Evolutionary conservation across 2,888 invertebrate species (phyloP).

Genomic region (Stictocephala bisonia): DNA sequence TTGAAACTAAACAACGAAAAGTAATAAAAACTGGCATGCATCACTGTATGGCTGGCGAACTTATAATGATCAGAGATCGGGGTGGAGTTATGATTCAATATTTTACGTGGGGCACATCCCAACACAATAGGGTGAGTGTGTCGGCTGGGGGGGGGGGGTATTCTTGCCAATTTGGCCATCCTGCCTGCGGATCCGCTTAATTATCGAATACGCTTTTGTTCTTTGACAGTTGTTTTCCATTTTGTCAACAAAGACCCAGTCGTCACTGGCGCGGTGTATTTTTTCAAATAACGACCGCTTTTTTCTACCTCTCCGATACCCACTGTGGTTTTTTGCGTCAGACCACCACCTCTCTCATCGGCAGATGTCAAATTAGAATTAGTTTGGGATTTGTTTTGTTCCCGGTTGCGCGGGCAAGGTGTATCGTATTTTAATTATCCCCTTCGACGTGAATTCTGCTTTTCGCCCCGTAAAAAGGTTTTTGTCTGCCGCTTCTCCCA

Average conservation of each 20-base stretch:
- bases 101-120: constrained; percentile 33
- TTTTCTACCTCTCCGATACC: constrained; percentile 29
- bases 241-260: constrained; percentile 38
- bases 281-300: constrained; percentile 36
- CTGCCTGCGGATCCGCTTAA: constrained; percentile 27
- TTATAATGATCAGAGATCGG: constrained; percentile 15
- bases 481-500: constrained; percentile 21
- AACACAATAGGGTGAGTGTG: neutral
- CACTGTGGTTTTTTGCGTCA: constrained; percentile 32
- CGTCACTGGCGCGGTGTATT: constrained; percentile 39
- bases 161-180: constrained; percentile 38
- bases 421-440: constrained; percentile 42
- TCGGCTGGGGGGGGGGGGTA: constrained; percentile 23
- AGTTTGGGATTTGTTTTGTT: constrained; percentile 40
- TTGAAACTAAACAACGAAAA: too few relatives aligned
- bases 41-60: too few relatives aligned
- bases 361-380: constrained; percentile 40
- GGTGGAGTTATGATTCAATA: constrained; percentile 36
- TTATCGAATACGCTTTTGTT: constrained; percentile 41
- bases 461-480: constrained; percentile 10
- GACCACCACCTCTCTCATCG: constrained; percentile 23
- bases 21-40: too few relatives aligned
- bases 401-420: constrained; percentile 32
- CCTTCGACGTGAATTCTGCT: constrained; percentile 30
- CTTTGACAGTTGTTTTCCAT: constrained; percentile 43